phyloP scores from a whole-genome alignment of 2,888 invertebrate species.

The Phalera bucephala region DNA sequence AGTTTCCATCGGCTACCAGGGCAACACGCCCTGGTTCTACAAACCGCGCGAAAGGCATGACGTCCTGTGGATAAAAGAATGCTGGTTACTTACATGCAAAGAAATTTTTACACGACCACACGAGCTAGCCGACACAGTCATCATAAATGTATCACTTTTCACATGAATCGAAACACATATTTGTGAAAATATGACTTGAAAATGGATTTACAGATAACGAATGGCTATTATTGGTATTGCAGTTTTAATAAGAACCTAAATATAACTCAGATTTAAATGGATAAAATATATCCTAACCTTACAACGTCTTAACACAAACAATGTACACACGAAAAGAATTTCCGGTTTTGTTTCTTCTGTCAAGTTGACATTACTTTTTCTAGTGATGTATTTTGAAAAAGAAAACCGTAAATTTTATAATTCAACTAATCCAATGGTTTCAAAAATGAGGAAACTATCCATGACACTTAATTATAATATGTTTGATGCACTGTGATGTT shows the following conservation, averaged over 20 bases:
- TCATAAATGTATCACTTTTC: slow-evolving; percentile 1
- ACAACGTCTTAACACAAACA: slow-evolving; percentile 69
- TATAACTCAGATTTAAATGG: slow-evolving; percentile 46
- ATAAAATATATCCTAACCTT: slow-evolving; percentile 71
- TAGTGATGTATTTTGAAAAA: too few relatives aligned
- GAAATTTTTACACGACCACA: slow-evolving; percentile 27
- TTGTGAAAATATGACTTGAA: slow-evolving; percentile 15
- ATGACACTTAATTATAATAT: too few relatives aligned
- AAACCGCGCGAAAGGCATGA: slow-evolving; percentile 93
- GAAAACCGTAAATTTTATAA: too few relatives aligned
- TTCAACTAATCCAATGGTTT: too few relatives aligned
- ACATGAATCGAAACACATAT: too few relatives aligned
- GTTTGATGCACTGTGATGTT: too few relatives aligned
- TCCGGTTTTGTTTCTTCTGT: slow-evolving; percentile 26
- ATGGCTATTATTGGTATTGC: neutral
- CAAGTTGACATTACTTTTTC: slow-evolving; percentile 31
- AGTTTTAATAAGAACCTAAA: slow-evolving; percentile 1
- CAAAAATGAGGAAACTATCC: too few relatives aligned
- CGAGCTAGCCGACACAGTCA: slow-evolving; percentile 23
- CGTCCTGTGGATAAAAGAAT: slow-evolving; percentile 64
- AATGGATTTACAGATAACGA: slow-evolving; percentile 12
- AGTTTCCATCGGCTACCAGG: slow-evolving; percentile 94
- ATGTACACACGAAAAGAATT: slow-evolving; percentile 63
- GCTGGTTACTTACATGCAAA: slow-evolving; percentile 13
- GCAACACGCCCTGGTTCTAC: slow-evolving; percentile 99